These are phyloP conservation scores for Nettapus auritus DNA, from an alignment of 2,113 vertebrate species.

Conservation along the genomic window DNA sequence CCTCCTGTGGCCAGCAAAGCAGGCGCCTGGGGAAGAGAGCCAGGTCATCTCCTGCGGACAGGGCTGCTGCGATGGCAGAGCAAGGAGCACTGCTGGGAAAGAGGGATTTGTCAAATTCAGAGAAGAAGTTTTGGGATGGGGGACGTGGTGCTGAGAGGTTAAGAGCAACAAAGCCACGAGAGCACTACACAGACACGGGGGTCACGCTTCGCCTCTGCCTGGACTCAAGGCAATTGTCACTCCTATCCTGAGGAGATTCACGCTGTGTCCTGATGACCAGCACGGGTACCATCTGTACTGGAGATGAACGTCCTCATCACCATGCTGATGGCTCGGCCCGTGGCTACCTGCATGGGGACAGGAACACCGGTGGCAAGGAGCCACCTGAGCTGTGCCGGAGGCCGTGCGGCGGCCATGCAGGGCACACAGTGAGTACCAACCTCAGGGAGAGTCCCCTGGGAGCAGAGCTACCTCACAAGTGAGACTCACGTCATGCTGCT, in stretches of 20 bases:
- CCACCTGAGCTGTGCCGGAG: neutral
- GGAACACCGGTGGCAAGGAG: accelerated
- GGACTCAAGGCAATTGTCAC: accelerated
- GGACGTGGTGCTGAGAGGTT: accelerated
- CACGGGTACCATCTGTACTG: accelerated
- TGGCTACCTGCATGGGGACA: neutral
- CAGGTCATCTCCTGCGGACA: neutral
- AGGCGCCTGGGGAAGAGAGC: neutral
- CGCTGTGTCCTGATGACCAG: neutral
- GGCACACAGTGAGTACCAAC: accelerated
- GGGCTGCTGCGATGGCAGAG: neutral
- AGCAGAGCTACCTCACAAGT: neutral
- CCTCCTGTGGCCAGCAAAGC: neutral
- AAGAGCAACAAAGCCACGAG: neutral
- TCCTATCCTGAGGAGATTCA: neutral
- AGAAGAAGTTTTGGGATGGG: neutral
- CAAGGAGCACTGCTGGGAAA: neutral
- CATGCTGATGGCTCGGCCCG: accelerated
- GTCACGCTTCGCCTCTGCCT: neutral
- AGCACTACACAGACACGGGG: neutral
- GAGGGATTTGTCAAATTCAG: neutral
- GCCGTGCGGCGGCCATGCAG: accelerated
- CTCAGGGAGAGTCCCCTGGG: neutral
- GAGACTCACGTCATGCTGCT: neutral
- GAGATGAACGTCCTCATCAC: accelerated